phyloP scores from a whole-genome alignment of 1,140 invertebrate species.

The Drosophila pallidifrons region DNA sequence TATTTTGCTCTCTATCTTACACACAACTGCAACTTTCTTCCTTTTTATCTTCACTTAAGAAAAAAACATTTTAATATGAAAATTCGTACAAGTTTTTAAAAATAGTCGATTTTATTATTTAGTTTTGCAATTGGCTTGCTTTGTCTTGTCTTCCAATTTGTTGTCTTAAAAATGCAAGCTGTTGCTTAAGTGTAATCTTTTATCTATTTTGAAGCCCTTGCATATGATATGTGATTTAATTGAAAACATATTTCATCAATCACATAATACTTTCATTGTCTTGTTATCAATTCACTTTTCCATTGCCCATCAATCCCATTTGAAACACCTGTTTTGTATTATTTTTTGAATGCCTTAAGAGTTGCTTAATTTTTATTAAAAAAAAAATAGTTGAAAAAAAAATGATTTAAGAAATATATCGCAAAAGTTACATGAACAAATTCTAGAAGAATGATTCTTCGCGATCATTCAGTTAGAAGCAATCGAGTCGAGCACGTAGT shows the following conservation, averaged over 20 bases:
- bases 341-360: conserved; percentile 75
- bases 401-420: conserved; percentile 32
- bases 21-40: no score
- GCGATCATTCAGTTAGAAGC: conserved; percentile 37
- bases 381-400: conserved; percentile 50
- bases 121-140: no score
- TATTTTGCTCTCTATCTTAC: no score
- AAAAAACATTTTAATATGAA: no score
- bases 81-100: no score
- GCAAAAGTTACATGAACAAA: conserved; percentile 35
- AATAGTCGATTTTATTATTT: background rate
- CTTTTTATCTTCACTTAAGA: no score
- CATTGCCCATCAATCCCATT: background rate
- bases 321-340: conserved; percentile 9
- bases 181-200: no score
- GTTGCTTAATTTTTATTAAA: conserved; percentile 75
- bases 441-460: conserved; percentile 48
- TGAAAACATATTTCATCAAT: no score
- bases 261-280: background rate
- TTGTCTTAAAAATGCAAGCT: no score
- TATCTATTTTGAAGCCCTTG: background rate
- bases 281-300: no score
- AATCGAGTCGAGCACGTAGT: conserved; percentile 15
- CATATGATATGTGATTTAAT: no score
- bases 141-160: background rate